Percentiles rank a stretch among this genome's conserved stretches.
phyloP scores from a whole-genome alignment of 2,797 vertebrate species.

The Melanotaenia boesemani region DNA sequence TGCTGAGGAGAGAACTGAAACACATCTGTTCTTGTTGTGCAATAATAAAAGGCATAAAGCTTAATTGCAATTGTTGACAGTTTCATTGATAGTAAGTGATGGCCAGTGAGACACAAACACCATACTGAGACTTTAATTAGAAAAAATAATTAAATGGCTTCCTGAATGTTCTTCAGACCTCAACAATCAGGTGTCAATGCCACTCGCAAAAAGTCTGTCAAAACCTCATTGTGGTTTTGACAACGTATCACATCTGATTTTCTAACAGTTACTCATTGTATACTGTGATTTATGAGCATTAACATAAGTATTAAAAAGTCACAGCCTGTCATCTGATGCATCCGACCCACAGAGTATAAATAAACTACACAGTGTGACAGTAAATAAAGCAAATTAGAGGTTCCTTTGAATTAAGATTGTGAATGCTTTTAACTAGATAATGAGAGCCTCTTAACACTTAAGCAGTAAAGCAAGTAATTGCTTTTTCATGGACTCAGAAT shows the following conservation, averaged over 20 bases:
- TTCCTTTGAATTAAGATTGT: constrained; percentile 61
- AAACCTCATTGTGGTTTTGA: not conserved
- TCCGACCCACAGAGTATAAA: constrained; percentile 25
- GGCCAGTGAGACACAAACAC: constrained; percentile 31
- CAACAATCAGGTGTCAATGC: not conserved
- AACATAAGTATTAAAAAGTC: constrained; percentile 27
- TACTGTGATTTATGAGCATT: not conserved
- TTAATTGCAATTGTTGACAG: too few species aligned
- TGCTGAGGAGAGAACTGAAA: too few species aligned
- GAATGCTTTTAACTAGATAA: constrained; percentile 75
- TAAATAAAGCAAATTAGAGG: constrained; percentile 72
- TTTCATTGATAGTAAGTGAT: not conserved
- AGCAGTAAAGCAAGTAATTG: constrained; percentile 83
- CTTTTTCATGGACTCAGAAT: constrained; percentile 82
- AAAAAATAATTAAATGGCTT: constrained; percentile 34
- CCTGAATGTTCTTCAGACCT: constrained; percentile 7
- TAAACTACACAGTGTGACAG: constrained; percentile 44
- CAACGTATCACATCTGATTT: not conserved
- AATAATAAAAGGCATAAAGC: too few species aligned
- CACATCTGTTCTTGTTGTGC: too few species aligned
- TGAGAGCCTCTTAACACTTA: constrained; percentile 76
- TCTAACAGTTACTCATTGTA: constrained; percentile 6
- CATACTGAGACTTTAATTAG: constrained; percentile 23
- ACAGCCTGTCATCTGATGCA: constrained; percentile 1
- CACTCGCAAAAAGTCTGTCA: not conserved